phyloP scores from a whole-genome alignment of 1,140 invertebrate species.

The Sogatella furcifera region DNA sequence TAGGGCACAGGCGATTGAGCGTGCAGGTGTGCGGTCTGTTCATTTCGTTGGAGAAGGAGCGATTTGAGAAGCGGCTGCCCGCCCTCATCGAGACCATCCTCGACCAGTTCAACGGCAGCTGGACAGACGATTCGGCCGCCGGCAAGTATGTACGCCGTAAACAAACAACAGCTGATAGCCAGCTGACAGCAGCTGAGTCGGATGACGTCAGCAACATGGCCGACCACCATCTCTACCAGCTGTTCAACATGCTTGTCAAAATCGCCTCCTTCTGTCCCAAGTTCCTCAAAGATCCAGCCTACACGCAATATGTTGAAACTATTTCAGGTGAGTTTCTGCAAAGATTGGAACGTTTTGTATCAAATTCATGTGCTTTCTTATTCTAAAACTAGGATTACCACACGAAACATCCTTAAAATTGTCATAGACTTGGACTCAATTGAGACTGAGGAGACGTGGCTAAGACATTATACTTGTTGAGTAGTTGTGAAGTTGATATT shows the following conservation, averaged over 20 bases:
- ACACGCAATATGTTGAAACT: slow-evolving; percentile 31
- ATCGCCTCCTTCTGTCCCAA: slow-evolving; percentile 40
- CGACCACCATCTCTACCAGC: slow-evolving; percentile 62
- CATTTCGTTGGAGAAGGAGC: slow-evolving; percentile 52
- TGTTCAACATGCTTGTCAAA: slow-evolving; percentile 50
- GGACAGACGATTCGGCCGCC: slow-evolving; percentile 18
- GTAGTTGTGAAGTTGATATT: too few relatives aligned
- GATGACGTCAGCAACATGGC: slow-evolving; percentile 30
- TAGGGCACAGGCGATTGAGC: slow-evolving; percentile 42
- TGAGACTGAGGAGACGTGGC: too few relatives aligned
- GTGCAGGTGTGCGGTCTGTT: slow-evolving; percentile 55
- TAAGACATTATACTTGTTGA: too few relatives aligned
- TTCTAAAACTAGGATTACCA: too few relatives aligned
- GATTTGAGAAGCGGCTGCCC: slow-evolving; percentile 50
- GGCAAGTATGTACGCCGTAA: slow-evolving; percentile 32
- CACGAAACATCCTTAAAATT: too few relatives aligned
- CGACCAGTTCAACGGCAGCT: slow-evolving; percentile 32
- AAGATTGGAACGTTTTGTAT: background rate
- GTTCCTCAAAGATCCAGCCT: slow-evolving; percentile 39
- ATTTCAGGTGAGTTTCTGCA: slow-evolving; percentile 38
- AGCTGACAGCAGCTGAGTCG: slow-evolving; percentile 1
- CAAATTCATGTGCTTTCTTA: too few relatives aligned
- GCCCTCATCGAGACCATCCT: slow-evolving; percentile 44
- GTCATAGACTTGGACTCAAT: too few relatives aligned
- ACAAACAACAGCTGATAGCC: background rate